Conservation (phyloP, 2,888 invertebrate species). For the Therioaphis trifolii region DNA sequence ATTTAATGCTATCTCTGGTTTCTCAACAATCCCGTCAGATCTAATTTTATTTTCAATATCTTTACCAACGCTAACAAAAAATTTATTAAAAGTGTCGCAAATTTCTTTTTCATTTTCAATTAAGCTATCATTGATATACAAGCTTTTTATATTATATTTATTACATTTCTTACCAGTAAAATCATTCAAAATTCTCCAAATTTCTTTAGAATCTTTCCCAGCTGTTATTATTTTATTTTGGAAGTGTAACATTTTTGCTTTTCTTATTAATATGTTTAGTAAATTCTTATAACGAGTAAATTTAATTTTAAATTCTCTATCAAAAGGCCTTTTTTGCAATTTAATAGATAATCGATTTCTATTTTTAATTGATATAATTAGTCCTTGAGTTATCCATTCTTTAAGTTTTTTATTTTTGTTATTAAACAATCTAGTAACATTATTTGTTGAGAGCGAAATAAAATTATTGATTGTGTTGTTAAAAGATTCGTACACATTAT, state of each 20-base stretch:
- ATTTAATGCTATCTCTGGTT: not conserved
- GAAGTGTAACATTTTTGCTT: not conserved
- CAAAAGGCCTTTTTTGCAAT: not conserved
- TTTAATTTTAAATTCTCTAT: not conserved
- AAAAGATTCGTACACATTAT: too few species aligned
- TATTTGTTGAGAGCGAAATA: too few species aligned
- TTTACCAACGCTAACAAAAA: not conserved
- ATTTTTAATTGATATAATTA: not conserved
- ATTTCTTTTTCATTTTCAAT: not conserved
- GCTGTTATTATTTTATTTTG: not conserved
- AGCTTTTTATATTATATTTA: not conserved
- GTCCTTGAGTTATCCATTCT: not conserved
- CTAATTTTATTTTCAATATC: not conserved
- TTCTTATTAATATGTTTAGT: not conserved
- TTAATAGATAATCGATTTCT: not conserved
- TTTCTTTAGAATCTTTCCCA: not conserved
- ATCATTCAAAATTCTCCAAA: not conserved
- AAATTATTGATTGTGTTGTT: too few species aligned
- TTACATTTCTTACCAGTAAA: not conserved
- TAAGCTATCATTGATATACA: not conserved
- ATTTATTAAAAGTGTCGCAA: not conserved
- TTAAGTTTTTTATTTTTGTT: not conserved
- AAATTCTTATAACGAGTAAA: not conserved
- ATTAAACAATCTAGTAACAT: too few species aligned
- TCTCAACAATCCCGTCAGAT: not conserved